Percentiles rank a stretch among this genome's conserved stretches.
phyloP scores from a whole-genome alignment of 2,888 invertebrate species.

The Acanthosepion lycidas region DNA sequence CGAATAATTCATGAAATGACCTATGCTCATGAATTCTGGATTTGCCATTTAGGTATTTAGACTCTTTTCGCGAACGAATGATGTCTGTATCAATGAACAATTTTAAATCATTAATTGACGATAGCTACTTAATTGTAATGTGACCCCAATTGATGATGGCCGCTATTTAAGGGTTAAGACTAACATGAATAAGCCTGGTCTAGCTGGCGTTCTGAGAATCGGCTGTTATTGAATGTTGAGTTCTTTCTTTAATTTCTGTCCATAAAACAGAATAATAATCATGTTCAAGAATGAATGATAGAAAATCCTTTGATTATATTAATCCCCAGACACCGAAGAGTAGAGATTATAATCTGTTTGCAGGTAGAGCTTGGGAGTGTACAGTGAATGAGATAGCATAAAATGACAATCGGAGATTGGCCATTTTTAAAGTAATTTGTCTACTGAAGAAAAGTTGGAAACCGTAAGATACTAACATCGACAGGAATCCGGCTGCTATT shows the following conservation, averaged over 20 bases:
- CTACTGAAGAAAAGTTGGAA: neutral
- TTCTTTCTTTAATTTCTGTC: neutral
- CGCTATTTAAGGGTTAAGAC: too few species aligned
- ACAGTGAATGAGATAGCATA: neutral
- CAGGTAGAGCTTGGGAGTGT: neutral
- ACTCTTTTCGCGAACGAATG: too few species aligned
- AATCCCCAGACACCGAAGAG: neutral
- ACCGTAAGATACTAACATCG: neutral
- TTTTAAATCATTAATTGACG: too few species aligned
- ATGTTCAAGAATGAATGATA: neutral
- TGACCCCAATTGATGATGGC: too few species aligned
- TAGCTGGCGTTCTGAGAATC: neutral
- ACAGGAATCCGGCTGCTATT: too few species aligned
- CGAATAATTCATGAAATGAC: too few species aligned
- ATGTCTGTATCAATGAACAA: too few species aligned
- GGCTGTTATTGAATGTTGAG: neutral
- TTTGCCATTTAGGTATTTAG: too few species aligned
- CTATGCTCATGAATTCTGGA: too few species aligned
- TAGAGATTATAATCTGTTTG: neutral
- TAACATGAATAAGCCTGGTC: too few species aligned
- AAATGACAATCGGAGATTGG: neutral
- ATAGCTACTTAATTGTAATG: too few species aligned
- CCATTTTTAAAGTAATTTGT: neutral
- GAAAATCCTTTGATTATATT: slow-evolving; percentile 15
- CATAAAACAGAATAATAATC: neutral